Conservation (phyloP, 2,888 invertebrate genomes). For the Eupithecia subumbrata region DNA sequence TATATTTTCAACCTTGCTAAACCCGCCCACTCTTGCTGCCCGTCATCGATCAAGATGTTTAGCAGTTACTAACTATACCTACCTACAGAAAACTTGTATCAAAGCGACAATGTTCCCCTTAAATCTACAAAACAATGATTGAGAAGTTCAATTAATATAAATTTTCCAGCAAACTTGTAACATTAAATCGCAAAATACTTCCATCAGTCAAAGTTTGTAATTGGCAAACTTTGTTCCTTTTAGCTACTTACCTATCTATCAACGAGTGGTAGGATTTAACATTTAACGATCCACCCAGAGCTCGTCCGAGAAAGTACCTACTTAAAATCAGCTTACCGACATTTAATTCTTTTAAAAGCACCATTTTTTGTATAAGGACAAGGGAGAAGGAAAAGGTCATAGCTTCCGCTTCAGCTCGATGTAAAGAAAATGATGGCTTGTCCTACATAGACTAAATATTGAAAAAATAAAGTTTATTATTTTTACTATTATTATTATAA, state of each 20-base stretch:
- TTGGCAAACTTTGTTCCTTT: conserved; percentile 12
- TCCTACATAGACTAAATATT: too few species aligned
- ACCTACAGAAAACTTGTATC: neutral
- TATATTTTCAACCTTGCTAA: too few species aligned
- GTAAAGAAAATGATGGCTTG: too few species aligned
- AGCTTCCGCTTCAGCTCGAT: too few species aligned
- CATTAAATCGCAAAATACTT: conserved; percentile 12
- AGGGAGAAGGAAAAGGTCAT: too few species aligned
- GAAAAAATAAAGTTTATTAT: too few species aligned
- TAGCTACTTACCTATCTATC: conserved; percentile 1
- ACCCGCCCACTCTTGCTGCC: too few species aligned
- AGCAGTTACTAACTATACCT: neutral
- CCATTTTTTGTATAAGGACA: too few species aligned
- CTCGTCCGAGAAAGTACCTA: neutral
- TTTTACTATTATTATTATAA: too few species aligned
- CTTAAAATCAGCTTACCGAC: neutral
- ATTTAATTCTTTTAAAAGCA: too few species aligned
- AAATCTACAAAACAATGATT: neutral
- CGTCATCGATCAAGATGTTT: too few species aligned
- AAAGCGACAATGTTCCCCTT: neutral
- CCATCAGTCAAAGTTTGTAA: conserved; percentile 16
- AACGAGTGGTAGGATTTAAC: neutral
- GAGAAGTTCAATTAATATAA: conserved; percentile 5
- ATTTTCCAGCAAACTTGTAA: conserved; percentile 8
- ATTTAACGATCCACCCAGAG: neutral